A percentile compares a stretch with the other conserved stretches of the same genome.
These are phyloP conservation scores for Spheniscus mendiculus DNA, from an alignment of 2,113 vertebrate species.

Conservation along the genomic window DNA sequence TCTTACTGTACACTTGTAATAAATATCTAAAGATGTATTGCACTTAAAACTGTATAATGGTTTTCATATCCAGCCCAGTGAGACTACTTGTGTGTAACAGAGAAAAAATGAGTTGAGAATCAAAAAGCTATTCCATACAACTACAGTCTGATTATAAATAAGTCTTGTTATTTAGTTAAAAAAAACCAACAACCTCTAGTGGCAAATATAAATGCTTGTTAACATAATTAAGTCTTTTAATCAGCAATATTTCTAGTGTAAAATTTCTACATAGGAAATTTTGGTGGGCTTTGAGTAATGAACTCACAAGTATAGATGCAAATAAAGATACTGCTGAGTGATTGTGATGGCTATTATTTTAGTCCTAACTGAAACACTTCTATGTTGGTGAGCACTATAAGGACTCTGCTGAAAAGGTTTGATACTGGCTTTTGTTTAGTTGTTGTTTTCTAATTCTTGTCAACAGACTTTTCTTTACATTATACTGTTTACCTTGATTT, in stretches of 20 bases:
- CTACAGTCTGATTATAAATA: not conserved
- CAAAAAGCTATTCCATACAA: not conserved
- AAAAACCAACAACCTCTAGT: not conserved
- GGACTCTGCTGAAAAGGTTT: not conserved
- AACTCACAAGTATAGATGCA: not conserved
- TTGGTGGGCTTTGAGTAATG: not conserved
- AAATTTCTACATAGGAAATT: not conserved
- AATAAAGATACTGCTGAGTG: not conserved
- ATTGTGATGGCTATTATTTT: not conserved
- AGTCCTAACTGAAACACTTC: not conserved
- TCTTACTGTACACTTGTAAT: not conserved
- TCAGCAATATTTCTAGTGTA: not conserved
- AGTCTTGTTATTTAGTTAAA: not conserved
- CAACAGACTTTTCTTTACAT: not conserved
- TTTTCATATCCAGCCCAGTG: not conserved
- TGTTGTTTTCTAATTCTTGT: not conserved
- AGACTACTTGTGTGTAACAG: not conserved
- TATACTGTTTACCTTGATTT: not conserved
- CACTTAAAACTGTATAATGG: not conserved
- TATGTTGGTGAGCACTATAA: fast-evolving
- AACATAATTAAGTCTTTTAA: not conserved
- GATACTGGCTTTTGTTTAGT: not conserved
- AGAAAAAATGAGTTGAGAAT: not conserved
- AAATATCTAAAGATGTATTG: not conserved
- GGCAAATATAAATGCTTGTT: not conserved